phyloP scores from a whole-genome alignment of 2,888 invertebrate genomes.

The Drosophila paracracens region DNA sequence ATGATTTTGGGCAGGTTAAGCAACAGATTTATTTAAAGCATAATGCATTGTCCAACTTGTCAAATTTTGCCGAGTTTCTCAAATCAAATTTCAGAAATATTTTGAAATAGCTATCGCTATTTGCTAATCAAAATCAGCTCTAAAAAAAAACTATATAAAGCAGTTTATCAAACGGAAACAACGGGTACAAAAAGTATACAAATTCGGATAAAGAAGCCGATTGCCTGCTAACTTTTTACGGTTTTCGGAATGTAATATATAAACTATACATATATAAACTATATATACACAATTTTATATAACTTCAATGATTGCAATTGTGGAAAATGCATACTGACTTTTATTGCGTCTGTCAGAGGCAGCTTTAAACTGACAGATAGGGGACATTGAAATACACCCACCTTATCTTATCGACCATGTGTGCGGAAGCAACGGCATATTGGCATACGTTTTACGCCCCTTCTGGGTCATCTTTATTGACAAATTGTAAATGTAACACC shows the following conservation, averaged over 20 bases:
- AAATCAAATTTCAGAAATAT: not conserved
- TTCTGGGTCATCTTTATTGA: not conserved
- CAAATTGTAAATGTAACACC: not conserved
- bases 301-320: not conserved
- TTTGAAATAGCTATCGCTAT: not conserved
- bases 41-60: not conserved
- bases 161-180: not conserved
- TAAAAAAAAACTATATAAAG: not conserved
- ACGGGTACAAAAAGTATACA: not conserved
- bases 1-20: not conserved
- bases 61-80: not conserved
- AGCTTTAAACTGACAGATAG: conserved; percentile 9
- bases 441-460: not conserved
- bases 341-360: not conserved
- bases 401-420: conserved; percentile 53
- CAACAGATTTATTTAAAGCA: not conserved
- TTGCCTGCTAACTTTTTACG: not conserved
- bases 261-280: no score
- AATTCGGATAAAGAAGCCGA: not conserved
- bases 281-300: not conserved
- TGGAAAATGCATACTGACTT: not conserved
- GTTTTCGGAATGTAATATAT: not conserved
- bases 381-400: no score
- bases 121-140: not conserved
- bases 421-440: conserved; percentile 31